Evolutionary conservation across 2,888 invertebrate genomes (phyloP), one percentile per base, ranked within the genome.

Genomic region (Aspidiotus rigidus): DNA sequence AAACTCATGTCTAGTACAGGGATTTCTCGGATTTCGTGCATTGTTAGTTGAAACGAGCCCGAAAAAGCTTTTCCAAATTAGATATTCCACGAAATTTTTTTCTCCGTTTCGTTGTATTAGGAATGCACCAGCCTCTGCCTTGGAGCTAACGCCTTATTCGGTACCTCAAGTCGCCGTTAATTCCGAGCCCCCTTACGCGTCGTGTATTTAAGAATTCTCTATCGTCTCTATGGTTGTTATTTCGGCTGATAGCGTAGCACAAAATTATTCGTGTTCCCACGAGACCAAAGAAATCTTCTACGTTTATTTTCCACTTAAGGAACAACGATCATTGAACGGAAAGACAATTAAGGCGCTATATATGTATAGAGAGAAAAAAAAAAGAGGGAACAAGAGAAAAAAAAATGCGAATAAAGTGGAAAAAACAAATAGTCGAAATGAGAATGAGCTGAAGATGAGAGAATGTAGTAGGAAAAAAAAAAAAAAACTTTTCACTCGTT

Each of bases 251-350:
- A 66, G 59, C 59, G 28, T 39, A n/a, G 28, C 39, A 53, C 39
- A 39, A 66, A 60, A 66, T 66, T 66, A 66, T 66, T 66, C 66
- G 16, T 66, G 56, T 66, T 66, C 66, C 66, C 66, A 59, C 57
- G 39, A 56, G 66, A 66, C 17, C 59, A n/a, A 59, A 42, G 66
- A 44, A 49, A 44, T 57, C 49, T 57, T 64, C 17, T 42, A 57
- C 59, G 57, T 15, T 66, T 66, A 66, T 66, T 66, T 66, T 66
- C 66, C 66, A 66, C 66, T 66, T 66, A 57, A 60, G 49, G 66
- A 66, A 66, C 66, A 66, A 66, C 57, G 66, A 66, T 66, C 66
- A 66, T 66, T 59, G 66, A 66, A 66, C 57, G 66, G 66, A 66
- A 66, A 66, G 66, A 66, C 66, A 66, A 66, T 66, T 66, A 66